Evolutionary conservation across 2,113 vertebrate genomes (phyloP), one percentile per base, ranked within the genome.

Genomic region (Bos indicus): DNA sequence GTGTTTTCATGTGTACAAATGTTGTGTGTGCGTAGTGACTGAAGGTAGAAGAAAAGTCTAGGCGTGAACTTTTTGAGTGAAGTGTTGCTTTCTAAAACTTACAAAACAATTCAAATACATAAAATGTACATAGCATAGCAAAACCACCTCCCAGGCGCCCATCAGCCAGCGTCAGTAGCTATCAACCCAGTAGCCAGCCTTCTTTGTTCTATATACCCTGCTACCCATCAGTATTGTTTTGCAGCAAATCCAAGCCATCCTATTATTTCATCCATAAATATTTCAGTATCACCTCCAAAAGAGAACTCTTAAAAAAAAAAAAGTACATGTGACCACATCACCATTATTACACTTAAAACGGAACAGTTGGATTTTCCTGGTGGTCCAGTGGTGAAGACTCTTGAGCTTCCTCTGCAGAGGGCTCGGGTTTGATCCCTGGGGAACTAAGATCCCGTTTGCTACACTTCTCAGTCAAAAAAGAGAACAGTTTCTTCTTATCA

Each of bases 121-220:
- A 0, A 7, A 51, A 57, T 23, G 40, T 5, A 2, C 1, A 0
- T 19, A 15, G 30, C n/a, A 2, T 4, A 62, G 25, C 1, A 0
- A 5, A 15, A 1, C 4, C 10, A 13, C 13, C 26, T 52, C 13
- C 26, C 13, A 2, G 8, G 0, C 11, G 4, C 15, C 10, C 43
- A 0, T 14, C n/a, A 12, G 13, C 28, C 23, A 12, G 51, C 90
- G 1, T 54, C 9, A 3, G 2, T 56, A 21, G 2, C 33, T 2
- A 2, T 14, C 36, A 9, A 0, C 51, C 23, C 6, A 40, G 0
- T 0, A 6, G 33, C 36, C 48, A 4, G 2, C 28, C 23, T 30
- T 2, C 7, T 16, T 3, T 80, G 48, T 67, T 14, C 33, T 16
- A 0, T 23, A 4, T 0, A 12, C 17, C 16, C 33, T 28, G 71